These are phyloP conservation scores for Synanthedon andrenaeformis DNA, from an alignment of 2,888 invertebrate species.

Conservation along the genomic window DNA sequence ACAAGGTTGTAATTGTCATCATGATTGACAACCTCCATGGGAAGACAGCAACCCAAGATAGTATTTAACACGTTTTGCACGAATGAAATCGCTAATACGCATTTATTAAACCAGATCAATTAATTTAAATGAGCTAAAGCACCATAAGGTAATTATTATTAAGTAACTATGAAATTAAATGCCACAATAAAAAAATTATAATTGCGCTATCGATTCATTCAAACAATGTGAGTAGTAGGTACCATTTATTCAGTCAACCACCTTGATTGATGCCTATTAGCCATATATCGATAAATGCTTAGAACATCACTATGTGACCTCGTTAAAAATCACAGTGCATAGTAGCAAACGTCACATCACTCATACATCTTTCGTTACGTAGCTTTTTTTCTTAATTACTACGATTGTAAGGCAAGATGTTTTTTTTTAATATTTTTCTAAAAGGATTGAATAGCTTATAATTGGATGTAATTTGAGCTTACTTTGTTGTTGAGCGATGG, in stretches of 20 bases:
- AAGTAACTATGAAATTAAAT: neutral
- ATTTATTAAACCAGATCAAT: too few species aligned
- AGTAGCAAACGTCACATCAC: conserved; percentile 57
- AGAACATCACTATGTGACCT: conserved; percentile 33
- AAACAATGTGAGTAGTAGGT: conserved; percentile 2
- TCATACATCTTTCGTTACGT: conserved; percentile 59
- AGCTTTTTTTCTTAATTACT: conserved; percentile 60
- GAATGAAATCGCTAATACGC: too few species aligned
- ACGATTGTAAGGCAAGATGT: conserved; percentile 50
- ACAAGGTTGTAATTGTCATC: too few species aligned
- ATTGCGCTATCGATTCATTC: conserved; percentile 11
- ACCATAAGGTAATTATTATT: too few species aligned
- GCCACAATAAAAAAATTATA: conserved; percentile 7
- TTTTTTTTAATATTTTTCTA: conserved; percentile 47
- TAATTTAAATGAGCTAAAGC: too few species aligned
- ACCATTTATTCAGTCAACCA: conserved; percentile 2
- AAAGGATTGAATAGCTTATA: conserved; percentile 66
- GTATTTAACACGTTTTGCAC: too few species aligned
- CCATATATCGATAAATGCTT: conserved; percentile 22
- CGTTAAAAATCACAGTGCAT: conserved; percentile 32
- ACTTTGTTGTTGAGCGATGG: conserved; percentile 53
- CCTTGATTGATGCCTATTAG: neutral
- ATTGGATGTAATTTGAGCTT: conserved; percentile 67
- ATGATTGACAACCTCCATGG: too few species aligned
- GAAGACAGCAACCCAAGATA: too few species aligned